Base-by-base conservation (phyloP, 2,888 invertebrate species). In the Eupithecia inturbata region DNA sequence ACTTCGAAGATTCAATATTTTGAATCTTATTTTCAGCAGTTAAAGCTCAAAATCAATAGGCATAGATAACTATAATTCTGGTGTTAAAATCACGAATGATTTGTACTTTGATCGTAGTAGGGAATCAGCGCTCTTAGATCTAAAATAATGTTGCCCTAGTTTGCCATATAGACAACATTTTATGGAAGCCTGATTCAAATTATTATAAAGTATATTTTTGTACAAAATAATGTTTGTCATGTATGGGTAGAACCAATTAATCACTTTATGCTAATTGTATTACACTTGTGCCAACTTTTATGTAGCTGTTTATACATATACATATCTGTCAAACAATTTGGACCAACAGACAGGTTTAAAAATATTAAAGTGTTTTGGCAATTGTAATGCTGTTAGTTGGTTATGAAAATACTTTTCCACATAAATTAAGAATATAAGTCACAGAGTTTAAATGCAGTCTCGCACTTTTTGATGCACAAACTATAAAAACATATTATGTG, bases 281-380 rank as follows among this genome's bases (percentile, higher is more conserved):
- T 22, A 64, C 22, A 36, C 36, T n/a, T 22, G 66, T 66, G 66
- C 66, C 66, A 66, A 66, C 22, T 16, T 36, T 66, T 66, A 39
- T 66, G 22, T n/a, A 66, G 36, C 39, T 39, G 33, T 22, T n/a
- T 12, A 64, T 7, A 19, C 9, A n/a, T 2, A 36, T 36, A 39
- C 66, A 66, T 66, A 66, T 66, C 66, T 64, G 2, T 62, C 16
- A 9, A 64, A n/a, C 22, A 16, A 66, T 26, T 39, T 22, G 66
- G 66, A 66, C 66, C 66, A 66, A 66, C 66, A 16, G 16, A 39
- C 3, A 39, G 1, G n/a, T 16, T n/a, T 22, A 14, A 64, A 60
- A 60, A 16, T 60, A 16, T 31, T 9, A 1, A 64, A 16, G 12
- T 16, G 12, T 41, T 26, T 26, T 64, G 22, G 19, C 36, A 64